Evolutionary conservation across 2,888 invertebrate species (phyloP), one percentile per base, ranked within the genome.

Genomic region (Baronia brevicornis): DNA sequence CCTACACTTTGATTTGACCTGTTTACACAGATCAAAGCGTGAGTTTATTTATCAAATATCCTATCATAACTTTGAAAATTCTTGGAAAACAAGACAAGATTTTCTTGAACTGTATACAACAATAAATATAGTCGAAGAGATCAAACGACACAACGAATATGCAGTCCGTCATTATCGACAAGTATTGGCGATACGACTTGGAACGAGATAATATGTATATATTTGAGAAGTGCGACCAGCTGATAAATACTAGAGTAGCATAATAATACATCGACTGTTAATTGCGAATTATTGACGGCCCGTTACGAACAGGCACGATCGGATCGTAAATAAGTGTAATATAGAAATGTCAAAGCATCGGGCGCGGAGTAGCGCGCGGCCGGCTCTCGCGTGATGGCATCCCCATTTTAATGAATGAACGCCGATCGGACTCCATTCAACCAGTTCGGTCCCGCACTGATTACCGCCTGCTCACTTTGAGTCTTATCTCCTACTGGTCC

Each of bases 361-460:
- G 47, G 41, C 35, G 39, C 40, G 37, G 44, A 39, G 39, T 42
- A 33, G 36, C 38, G 30, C 39, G 44, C 33, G 32, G 40, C 34
- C 36, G 41, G 39, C 38, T 42, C 41, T 69, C 53, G 71, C 77
- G 80, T 75, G 82, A 75, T 67, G 80, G 77, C 71, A 80, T 79
- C 73, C 63, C 61, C 51, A 49, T 54, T 58, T 61, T 67, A 69
- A 56, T 82, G 82, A 82, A 82, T 77, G 78, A 70, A 70, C 64
- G 54, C 40, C 57, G 59, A 57, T 67, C 57, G 54, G 48, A 47
- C 48, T 61, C 72, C 75, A 78, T 82, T 78, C 72, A 82, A 72
- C 73, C 73, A 70, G 77, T 73, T 75, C 72, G 68, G 82, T 79
- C 79, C 67, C 75, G 80, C 79, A 70, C 78, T 80, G 84, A 77